Percentiles rank a stretch among this genome's conserved stretches.
Evolutionary conservation across 2,113 vertebrate genomes (phyloP).

Genomic region (Scortum barcoo): DNA sequence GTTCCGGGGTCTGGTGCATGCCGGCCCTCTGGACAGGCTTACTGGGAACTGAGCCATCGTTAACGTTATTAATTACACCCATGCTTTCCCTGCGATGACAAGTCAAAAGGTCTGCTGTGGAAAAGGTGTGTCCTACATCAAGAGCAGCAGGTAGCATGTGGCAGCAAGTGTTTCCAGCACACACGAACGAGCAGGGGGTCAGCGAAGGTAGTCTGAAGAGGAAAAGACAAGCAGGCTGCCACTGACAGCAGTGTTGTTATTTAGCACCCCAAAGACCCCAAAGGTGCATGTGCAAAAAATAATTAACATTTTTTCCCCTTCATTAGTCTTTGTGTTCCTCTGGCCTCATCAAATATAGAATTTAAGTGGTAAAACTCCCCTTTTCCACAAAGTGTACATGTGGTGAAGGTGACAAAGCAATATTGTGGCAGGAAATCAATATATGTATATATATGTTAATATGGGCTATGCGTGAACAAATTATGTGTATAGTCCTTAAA

Average conservation of each 20-base stretch:
- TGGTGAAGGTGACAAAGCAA: neutral
- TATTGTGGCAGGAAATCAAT: neutral
- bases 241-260: neutral
- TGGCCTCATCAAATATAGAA: too few relatives aligned
- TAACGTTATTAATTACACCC: neutral
- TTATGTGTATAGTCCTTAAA: too few relatives aligned
- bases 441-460: neutral
- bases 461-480: too few relatives aligned
- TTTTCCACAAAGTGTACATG: too few relatives aligned
- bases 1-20: neutral
- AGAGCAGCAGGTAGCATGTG: neutral
- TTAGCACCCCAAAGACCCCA: too few relatives aligned
- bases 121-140: neutral
- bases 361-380: too few relatives aligned
- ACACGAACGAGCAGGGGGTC: too few relatives aligned
- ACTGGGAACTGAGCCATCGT: neutral
- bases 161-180: neutral
- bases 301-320: too few relatives aligned
- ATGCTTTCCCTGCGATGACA: neutral
- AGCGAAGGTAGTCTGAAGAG: too few relatives aligned
- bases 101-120: neutral
- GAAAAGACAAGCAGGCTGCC: neutral
- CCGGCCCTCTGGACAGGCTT: neutral
- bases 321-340: too few relatives aligned
- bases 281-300: neutral